Percentiles rank a stretch among this genome's conserved stretches.
These are phyloP conservation scores for Meles meles DNA, from an alignment of 2,113 vertebrate species.

Conservation along the genomic window DNA sequence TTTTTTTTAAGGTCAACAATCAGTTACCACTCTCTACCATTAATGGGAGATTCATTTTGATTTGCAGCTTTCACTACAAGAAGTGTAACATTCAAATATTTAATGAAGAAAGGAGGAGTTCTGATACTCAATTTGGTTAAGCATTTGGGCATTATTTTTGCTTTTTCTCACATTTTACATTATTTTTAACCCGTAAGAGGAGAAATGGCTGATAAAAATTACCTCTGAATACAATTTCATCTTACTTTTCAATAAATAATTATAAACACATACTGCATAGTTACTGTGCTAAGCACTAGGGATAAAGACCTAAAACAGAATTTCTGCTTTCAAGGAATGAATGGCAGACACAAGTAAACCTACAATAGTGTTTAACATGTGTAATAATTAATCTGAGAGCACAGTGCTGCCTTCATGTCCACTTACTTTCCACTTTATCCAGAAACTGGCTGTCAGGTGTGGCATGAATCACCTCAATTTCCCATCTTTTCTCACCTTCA, in stretches of 20 bases:
- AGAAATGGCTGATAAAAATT: not conserved
- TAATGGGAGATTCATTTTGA: not conserved
- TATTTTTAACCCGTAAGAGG: not conserved
- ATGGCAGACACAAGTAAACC: not conserved
- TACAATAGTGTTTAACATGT: rapidly evolving
- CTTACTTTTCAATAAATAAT: not conserved
- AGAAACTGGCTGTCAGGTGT: not conserved
- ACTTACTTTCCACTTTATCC: not conserved
- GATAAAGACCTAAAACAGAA: not conserved
- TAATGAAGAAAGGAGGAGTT: not conserved
- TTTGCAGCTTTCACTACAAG: not conserved
- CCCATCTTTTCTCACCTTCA: not conserved
- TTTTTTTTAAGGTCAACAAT: not conserved
- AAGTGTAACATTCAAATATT: not conserved
- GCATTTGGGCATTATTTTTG: not conserved
- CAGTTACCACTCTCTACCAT: not conserved
- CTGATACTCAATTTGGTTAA: not conserved
- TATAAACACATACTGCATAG: not conserved
- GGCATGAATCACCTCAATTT: not conserved
- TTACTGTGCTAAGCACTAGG: not conserved
- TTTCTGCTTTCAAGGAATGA: not conserved
- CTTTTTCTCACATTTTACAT: not conserved
- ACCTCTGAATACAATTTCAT: not conserved
- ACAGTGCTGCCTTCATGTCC: not conserved
- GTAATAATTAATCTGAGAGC: not conserved